Base-by-base conservation (phyloP, 2,797 vertebrate genomes). In the Cottoperca gobio region DNA sequence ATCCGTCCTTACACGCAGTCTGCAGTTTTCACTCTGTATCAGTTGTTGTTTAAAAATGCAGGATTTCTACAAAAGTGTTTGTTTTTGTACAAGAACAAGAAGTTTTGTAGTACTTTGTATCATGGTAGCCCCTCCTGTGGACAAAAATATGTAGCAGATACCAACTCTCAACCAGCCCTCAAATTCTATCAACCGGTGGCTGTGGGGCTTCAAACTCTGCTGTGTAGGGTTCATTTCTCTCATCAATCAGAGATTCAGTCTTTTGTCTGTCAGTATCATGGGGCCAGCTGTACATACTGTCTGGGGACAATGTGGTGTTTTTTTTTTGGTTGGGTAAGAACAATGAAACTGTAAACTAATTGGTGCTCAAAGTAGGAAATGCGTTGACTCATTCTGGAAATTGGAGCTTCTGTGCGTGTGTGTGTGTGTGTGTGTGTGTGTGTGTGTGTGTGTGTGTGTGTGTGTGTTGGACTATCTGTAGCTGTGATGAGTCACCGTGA, bases 61-160 rank as follows among this genome's bases (percentile, higher is more conserved):
- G 91, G 79, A 93, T 95, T 95, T 95, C 91, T 94, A 94, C 91
- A 89, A 89, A 90, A 88, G 81, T 87, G 82, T 88, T 91, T 91
- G 88, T 92, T 95, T 94, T 95, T 95, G 92, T 95, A 95, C 91
- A 93, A 90, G 93, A 92, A 93, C 87, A 92, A 89, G 91, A 91
- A 61, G 90, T 95, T 95, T 95, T 95, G 93, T 94, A 94, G 92
- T 93, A 92, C 92, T 95, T 95, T 95, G 87, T 95, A 94, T 92
- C 90, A 91, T 84, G 71, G 91, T 93, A 94, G 92, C 90, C 88
- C 88, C 85, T 87, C 68, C 84, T 81, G 73, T 87, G 89, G 88
- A 91, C 83, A 88, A 72, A n/a, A 76, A 90, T 86, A 92, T 94
- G 93, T 94, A 94, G 93, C 92, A 90, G 92, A 93, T 85, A 83